Base-by-base conservation (phyloP, 1,140 invertebrate species). In the Drosophila ohnishii region DNA sequence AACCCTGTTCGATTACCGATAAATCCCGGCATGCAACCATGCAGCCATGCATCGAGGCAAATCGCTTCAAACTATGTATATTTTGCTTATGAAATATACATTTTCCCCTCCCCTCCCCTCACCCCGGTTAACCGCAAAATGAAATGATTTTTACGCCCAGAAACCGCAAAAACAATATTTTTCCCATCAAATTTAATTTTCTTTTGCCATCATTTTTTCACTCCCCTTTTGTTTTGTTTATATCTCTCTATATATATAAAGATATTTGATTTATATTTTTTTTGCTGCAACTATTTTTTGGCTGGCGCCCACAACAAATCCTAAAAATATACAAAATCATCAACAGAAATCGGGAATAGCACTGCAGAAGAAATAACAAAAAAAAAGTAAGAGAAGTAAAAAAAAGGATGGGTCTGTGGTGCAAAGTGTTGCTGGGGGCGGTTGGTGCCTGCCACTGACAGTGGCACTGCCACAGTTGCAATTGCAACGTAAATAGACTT, bases 401-500 rank as follows among this genome's bases (percentile, higher is more conserved):
- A 65, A 44, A 42, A 13, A 9, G 40, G 32, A 4, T 11, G 51
- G 28, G 34, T 5, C 2, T 32, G 14, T 64, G 45, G 44, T 32
- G 60, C 60, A 47, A 67, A 65, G 60, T 66, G 62, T 40, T 50
- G 44, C 61, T 34, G 19, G 34, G 34, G 22, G 16, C 39, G 19
- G 37, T 22, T 28, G 48, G 6, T 62, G 44, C 44, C 35, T 63
- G 48, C 32, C 40, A 64, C 55, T 56, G 73, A 48, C 48, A 47
- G 61, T 78, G 62, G 45, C 40, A 47, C 59, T 65, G 78, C 72
- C 78, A 77, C 74, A 73, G 79, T 81, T 83, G 80, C 84, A 87
- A 89, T 87, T 88, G 84, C 80, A 67, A 75, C 80, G 85, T 88
- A 87, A 87, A 87, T 88, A 87, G 84, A 87, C 84, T 87, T 87